A percentile compares a stretch with the other conserved stretches of the same genome.
phyloP scores from a whole-genome alignment of 2,888 invertebrate species.

The Mactromeris polynyma region DNA sequence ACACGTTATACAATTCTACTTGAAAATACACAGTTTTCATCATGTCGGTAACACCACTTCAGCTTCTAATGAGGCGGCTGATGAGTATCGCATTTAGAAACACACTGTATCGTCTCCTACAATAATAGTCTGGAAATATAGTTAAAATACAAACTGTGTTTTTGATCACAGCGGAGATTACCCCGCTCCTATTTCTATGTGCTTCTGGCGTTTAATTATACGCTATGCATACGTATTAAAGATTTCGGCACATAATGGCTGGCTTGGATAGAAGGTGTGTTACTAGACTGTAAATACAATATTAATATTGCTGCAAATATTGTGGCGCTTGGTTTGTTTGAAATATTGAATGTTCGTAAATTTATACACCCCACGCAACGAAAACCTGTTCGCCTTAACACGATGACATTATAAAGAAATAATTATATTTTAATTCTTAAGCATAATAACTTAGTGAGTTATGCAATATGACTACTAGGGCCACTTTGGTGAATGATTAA shows the following conservation, averaged over 20 bases:
- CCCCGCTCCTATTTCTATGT: neutral
- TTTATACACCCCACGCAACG: too few relatives aligned
- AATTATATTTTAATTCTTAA: too few relatives aligned
- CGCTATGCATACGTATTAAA: neutral
- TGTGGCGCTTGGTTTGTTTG: too few relatives aligned
- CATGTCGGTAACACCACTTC: neutral
- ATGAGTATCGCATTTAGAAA: neutral
- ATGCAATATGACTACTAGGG: too few relatives aligned
- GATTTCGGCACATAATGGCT: neutral
- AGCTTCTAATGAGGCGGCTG: neutral
- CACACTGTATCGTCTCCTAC: neutral
- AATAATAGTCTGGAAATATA: conserved; percentile 4
- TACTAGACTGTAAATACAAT: neutral
- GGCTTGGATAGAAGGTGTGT: neutral
- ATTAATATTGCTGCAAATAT: neutral
- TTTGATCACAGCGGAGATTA: neutral
- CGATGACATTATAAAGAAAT: too few relatives aligned
- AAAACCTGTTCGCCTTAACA: too few relatives aligned
- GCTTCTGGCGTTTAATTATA: neutral
- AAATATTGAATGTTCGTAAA: too few relatives aligned
- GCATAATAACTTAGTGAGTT: too few relatives aligned
- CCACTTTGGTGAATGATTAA: too few relatives aligned
- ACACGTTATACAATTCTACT: neutral
- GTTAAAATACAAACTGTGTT: conserved; percentile 13
- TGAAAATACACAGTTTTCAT: neutral